phyloP scores from a whole-genome alignment of 2,888 invertebrate species.

The Sarcophaga carnaria region DNA sequence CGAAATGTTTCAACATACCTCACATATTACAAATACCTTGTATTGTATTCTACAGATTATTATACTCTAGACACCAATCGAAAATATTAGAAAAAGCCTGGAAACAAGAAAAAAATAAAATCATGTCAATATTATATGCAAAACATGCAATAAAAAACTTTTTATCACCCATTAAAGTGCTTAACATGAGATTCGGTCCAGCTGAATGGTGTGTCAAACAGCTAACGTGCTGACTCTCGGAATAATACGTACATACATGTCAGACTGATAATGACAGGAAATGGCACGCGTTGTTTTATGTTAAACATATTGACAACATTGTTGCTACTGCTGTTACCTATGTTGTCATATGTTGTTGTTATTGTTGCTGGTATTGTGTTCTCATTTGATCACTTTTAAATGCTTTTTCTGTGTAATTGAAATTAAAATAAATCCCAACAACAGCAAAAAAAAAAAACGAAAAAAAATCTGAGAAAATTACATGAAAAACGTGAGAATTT shows the following conservation, averaged over 20 bases:
- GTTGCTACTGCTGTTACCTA: background rate
- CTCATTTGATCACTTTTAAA: constrained; percentile 54
- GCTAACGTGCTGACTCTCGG: background rate
- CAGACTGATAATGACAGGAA: constrained; percentile 50
- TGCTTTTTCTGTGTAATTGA: constrained; percentile 68
- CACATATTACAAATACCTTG: too few species aligned
- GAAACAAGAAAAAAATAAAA: background rate
- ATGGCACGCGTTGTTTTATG: constrained; percentile 64
- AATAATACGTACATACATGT: constrained; percentile 4
- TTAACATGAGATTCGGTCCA: constrained; percentile 22
- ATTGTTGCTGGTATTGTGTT: constrained; percentile 19
- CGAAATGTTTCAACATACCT: too few species aligned
- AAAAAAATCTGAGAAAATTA: constrained; percentile 67
- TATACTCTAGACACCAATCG: too few species aligned
- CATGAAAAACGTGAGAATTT: constrained; percentile 81
- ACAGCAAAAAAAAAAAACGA: constrained; percentile 4
- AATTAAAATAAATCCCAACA: constrained; percentile 72
- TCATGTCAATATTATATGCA: background rate
- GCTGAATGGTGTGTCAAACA: background rate
- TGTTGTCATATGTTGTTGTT: background rate
- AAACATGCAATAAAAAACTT: background rate
- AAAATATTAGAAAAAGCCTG: too few species aligned
- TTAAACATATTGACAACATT: constrained; percentile 54
- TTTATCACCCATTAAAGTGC: background rate
- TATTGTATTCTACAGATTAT: too few species aligned